Conservation (phyloP, 2,113 vertebrate genomes). For the Malurus melanocephalus region DNA sequence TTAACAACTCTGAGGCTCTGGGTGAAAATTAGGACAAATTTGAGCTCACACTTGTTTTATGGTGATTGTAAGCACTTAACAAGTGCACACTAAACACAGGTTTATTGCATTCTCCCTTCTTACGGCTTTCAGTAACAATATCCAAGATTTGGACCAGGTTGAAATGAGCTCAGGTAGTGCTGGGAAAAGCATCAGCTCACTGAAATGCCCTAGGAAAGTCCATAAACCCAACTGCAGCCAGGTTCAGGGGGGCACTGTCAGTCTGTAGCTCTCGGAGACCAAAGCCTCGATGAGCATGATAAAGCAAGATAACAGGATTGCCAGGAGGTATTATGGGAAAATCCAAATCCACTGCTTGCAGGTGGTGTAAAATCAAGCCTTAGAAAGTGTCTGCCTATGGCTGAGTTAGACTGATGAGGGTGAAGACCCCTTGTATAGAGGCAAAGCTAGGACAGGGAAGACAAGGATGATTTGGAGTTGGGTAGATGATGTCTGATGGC, state of each 20-base stretch:
- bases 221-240: background rate
- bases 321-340: background rate
- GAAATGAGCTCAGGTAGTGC: background rate
- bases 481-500: background rate
- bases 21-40: background rate
- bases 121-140: background rate
- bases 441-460: background rate
- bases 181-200: background rate
- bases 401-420: background rate
- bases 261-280: background rate
- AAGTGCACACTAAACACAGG: rapidly evolving
- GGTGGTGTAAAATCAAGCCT: background rate
- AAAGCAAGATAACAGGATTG: background rate
- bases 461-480: background rate
- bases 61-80: background rate
- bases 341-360: background rate
- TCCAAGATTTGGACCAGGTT: background rate
- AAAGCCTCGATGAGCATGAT: background rate
- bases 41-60: background rate
- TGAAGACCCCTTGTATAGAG: background rate
- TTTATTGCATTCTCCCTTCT: background rate
- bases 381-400: background rate
- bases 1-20: background rate
- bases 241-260: background rate
- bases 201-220: background rate